Base-by-base conservation (phyloP, 1,140 invertebrate genomes). In the Musca vetustissima region DNA sequence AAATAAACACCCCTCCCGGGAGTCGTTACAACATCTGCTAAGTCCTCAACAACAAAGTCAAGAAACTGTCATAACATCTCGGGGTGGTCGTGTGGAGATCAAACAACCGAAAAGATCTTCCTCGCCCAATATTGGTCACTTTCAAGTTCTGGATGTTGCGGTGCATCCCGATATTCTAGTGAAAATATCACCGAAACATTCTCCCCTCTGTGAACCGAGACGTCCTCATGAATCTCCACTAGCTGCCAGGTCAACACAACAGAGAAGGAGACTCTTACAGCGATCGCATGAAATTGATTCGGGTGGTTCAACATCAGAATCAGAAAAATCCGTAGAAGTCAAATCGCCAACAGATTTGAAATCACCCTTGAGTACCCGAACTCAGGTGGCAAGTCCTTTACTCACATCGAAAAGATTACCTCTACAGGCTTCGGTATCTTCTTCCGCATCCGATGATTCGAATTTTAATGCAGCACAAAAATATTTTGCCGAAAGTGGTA, bases 401-500 rank as follows among this genome's bases (percentile, higher is more conserved):
- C 48, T 52, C 21, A 1, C 32, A 0, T 8, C 49, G 0, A 50
- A 64, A 50, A 21, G 28, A 6, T 6, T 47, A 3, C 17, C 14
- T 1, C 22, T 47, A n/a, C 47, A 36, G 8, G 22, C 2, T 17
- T 36, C 61, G 1, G 19, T 28, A 8, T 17, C 17, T 6, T 43
- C 17, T 8, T 13, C 66, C 1, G 17, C 53, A 4, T 49, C 36
- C 21, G 66, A 68, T 6, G 67, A 68, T 22, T 43, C 64, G 0
- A 68, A 24, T 6, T 70, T 72, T 59, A 59, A 70, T 32, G 65
- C 70, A 19, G 71, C 73, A 3, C 70, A 74, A 52, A 69, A 73
- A 49, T 74, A 70, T 69, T 73, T 74, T 43, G 68, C 64, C 11
- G 71, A 74, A 50, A 73, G 72, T 67, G 73, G 73, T 21, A 74